These are phyloP conservation scores for Atherinomorus stipes DNA, from an alignment of 2,113 vertebrate genomes.

Conservation along the genomic window DNA sequence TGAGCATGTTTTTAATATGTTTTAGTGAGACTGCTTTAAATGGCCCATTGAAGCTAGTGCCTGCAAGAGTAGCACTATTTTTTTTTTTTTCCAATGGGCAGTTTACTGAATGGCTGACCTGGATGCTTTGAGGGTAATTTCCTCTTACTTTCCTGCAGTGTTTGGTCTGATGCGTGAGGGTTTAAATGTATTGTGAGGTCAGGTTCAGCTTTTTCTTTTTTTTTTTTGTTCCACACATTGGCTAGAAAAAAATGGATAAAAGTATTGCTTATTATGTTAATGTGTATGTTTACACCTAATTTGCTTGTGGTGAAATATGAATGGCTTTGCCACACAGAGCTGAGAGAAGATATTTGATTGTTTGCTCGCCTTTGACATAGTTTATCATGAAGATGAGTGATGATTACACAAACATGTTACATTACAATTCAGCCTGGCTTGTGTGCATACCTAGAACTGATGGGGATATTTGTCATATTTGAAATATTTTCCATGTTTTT, in stretches of 20 bases:
- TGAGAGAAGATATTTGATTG: not conserved
- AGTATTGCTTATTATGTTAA: not conserved
- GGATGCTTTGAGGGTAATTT: slow-evolving; percentile 24
- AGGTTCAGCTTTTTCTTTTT: not conserved
- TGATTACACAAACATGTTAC: not conserved
- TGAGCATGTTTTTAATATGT: slow-evolving; percentile 11
- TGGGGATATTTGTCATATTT: not conserved
- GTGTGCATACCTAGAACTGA: not conserved
- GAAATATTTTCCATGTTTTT: not conserved
- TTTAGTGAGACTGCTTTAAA: slow-evolving; percentile 12
- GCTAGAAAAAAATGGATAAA: not conserved
- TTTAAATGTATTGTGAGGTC: not conserved
- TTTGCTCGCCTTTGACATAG: not conserved
- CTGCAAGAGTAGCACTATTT: slow-evolving; percentile 10
- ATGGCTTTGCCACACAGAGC: no score
- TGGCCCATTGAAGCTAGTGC: not conserved
- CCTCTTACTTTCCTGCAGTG: slow-evolving; percentile 16
- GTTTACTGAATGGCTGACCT: slow-evolving; percentile 31
- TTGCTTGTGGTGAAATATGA: no score
- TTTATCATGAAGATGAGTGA: not conserved
- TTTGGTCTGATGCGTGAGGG: slow-evolving; percentile 8
- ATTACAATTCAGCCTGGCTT: not conserved
- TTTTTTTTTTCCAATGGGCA: slow-evolving; percentile 27
- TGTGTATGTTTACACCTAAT: not conserved
- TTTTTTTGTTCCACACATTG: not conserved